Evolutionary conservation across 2,113 vertebrate species (phyloP).

Genomic region (Stigmatopora argus): DNA sequence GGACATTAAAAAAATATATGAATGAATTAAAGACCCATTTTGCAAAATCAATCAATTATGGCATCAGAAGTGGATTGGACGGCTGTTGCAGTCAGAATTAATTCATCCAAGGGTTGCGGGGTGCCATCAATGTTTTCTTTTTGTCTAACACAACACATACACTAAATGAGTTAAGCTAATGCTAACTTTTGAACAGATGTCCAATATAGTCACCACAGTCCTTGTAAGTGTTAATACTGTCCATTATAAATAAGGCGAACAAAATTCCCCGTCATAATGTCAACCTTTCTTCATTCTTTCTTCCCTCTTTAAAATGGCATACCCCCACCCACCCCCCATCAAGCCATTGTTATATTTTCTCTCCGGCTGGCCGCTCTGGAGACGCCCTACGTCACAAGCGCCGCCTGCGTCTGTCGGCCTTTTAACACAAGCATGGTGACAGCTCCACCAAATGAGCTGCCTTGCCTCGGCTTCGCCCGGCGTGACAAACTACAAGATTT

Average conservation of each 20-base stretch:
- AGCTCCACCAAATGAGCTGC: constrained; percentile 42
- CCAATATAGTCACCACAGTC: too few species aligned
- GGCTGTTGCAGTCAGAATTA: too few species aligned
- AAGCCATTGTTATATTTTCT: neutral
- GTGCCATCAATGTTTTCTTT: too few species aligned
- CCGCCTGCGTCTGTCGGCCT: constrained; percentile 38
- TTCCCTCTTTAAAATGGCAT: constrained; percentile 32
- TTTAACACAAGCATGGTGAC: constrained; percentile 43
- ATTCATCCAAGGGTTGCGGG: too few species aligned
- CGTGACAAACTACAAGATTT: constrained; percentile 11
- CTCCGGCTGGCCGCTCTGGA: constrained; percentile 26
- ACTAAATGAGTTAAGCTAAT: too few species aligned
- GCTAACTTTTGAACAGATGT: too few species aligned
- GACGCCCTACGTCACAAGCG: constrained; percentile 12
- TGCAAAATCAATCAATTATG: too few species aligned
- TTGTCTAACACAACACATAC: too few species aligned
- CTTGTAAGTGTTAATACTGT: neutral
- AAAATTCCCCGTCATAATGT: neutral
- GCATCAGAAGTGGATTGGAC: too few species aligned
- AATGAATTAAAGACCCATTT: too few species aligned
- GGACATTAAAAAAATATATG: too few species aligned
- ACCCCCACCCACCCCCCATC: neutral
- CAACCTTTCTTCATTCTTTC: neutral
- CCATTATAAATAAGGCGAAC: neutral
- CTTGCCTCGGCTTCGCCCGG: constrained; percentile 10